Evolutionary conservation across 2,888 invertebrate species (phyloP), one percentile per base, ranked within the genome.

Genomic region (Dexiosoma caninum): DNA sequence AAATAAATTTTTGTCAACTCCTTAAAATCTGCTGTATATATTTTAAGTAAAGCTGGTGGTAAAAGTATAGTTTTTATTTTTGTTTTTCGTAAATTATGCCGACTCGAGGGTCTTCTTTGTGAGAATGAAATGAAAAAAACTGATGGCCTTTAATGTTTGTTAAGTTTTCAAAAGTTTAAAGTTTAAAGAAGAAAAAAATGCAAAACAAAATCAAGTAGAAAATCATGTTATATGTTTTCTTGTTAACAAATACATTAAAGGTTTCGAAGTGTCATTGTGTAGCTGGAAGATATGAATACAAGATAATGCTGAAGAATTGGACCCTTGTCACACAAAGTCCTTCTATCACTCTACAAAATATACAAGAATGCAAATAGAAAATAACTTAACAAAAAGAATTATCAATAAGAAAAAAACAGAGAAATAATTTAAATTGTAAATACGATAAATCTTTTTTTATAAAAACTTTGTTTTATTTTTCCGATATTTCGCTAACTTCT

Each of bases 261-360:
- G 72, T 53, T 53, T 78, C 60, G 67, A 60, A 74, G 30, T 72
- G 46, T 67, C 72, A 67, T 67, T 67, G 51, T 60, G 19, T 37
- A 51, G 42, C 44, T 53, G 23, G 1, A 23, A 23, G n/a, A 9
- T 27, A 27, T 27, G 23, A 40, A 19, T 23, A 46, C 32, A 35
- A 46, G 32, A 21, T 40, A 27, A 9, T 23, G 12, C 14, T 10
- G 40, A 10, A 9, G 35, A 42, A 70, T n/a, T n/a, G n/a, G 7
- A 19, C 64, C 64, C 62, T 57, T 57, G 57, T 44, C 66, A 35
- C 16, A 42, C 51, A 60, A 71, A 12, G 2, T 21, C 8, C 9
- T 62, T 9, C 10, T 30, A n/a, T 35, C 40, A 62, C 42, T 44
- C 12, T 37, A 9, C n/a, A 35, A 19, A 4, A 60, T 8, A 40